Percentiles rank a stretch among this genome's conserved stretches.
Conservation (phyloP, 2,797 vertebrate species). For the Anguilla megastoma region DNA sequence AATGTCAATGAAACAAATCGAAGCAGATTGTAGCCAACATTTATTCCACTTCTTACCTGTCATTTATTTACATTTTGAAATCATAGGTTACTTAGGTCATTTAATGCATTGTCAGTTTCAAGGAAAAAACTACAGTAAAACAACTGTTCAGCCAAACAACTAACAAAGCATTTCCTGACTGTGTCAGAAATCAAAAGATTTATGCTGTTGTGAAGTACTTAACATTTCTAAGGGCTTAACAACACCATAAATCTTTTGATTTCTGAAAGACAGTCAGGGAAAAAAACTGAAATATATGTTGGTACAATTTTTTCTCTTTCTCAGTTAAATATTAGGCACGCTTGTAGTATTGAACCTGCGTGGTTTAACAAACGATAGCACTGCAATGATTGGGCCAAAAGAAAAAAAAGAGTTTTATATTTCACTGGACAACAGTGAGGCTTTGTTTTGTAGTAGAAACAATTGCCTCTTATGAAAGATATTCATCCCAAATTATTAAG, state of each 20-base stretch:
- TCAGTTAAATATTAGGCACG: no score
- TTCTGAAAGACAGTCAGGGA: background rate
- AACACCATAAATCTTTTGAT: no score
- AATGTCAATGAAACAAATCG: background rate
- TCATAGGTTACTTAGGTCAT: no score
- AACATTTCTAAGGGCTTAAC: no score
- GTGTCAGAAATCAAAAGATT: no score
- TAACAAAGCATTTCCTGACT: no score
- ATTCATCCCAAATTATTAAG: slow-evolving; percentile 38
- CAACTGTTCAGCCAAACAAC: no score
- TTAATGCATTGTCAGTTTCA: no score
- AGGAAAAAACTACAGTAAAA: no score
- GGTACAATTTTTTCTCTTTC: background rate
- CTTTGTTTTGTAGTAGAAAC: slow-evolving; percentile 45
- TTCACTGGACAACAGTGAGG: slow-evolving; percentile 49
- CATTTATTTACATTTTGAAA: no score
- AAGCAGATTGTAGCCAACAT: background rate
- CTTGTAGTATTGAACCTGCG: background rate
- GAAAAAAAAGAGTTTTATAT: slow-evolving; percentile 34
- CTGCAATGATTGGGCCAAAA: slow-evolving; percentile 7
- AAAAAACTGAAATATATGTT: background rate
- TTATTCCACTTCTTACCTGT: no score
- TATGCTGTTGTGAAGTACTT: no score
- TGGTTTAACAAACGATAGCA: background rate
- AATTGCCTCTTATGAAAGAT: slow-evolving; percentile 47